A percentile compares a stretch with the other conserved stretches of the same genome.
These are phyloP conservation scores for Kryptolebias ocellatus DNA, from an alignment of 2,797 vertebrate genomes.

Conservation along the genomic window DNA sequence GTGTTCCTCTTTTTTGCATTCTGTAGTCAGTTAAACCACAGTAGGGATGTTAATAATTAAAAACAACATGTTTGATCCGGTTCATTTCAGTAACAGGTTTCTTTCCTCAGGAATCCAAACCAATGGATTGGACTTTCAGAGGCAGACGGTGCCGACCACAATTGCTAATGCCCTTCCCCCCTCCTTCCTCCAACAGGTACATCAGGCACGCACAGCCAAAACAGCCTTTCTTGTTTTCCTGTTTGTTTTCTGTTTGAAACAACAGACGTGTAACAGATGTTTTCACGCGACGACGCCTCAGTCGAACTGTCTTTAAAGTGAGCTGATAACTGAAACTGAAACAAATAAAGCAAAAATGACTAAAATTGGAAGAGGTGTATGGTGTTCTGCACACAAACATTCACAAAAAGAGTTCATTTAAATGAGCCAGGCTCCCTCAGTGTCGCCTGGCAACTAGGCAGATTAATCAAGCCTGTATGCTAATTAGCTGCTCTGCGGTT, in stretches of 20 bases:
- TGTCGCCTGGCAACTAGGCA: conserved; percentile 82
- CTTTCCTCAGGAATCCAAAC: conserved; percentile 90
- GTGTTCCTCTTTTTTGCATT: conserved; percentile 17
- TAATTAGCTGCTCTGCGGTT: conserved; percentile 96
- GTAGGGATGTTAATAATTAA: not conserved
- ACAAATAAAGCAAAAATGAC: conserved; percentile 17
- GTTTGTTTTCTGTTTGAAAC: conserved; percentile 7
- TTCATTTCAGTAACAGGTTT: conserved; percentile 38
- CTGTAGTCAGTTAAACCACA: conserved; percentile 2
- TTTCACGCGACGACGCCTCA: not conserved
- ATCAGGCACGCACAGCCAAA: not conserved
- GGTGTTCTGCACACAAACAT: conserved; percentile 48
- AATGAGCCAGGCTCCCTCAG: conserved; percentile 72
- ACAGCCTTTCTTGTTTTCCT: conserved; percentile 11
- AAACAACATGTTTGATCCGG: conserved; percentile 1
- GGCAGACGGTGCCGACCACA: conserved; percentile 92
- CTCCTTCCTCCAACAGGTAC: conserved; percentile 99
- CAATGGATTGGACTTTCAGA: conserved; percentile 98
- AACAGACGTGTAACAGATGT: not conserved
- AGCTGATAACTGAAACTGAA: not conserved
- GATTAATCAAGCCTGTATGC: conserved; percentile 98
- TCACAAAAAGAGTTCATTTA: conserved; percentile 70
- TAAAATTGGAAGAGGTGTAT: conserved; percentile 54
- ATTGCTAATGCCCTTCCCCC: conserved; percentile 98
- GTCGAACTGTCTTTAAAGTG: conserved; percentile 5